Conservation (phyloP, 64 coral and sea anemone genomes). For the Montipora foliosa region DNA sequence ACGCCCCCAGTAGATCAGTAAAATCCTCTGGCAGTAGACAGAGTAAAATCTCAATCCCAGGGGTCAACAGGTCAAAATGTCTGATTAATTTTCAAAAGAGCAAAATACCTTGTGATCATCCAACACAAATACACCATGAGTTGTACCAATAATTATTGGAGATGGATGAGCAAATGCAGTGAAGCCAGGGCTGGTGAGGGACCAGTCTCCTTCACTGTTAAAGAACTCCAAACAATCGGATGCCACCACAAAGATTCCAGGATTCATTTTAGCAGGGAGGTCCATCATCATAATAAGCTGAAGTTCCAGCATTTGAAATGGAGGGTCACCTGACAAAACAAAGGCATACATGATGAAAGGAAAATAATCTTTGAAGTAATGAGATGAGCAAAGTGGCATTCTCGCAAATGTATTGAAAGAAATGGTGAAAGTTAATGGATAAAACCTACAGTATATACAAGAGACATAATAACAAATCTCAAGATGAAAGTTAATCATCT, state of each 20-base stretch:
- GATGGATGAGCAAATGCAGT: constrained; percentile 97
- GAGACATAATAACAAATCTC: too few species aligned
- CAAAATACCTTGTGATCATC: constrained; percentile 33
- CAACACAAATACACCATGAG: constrained; percentile 97
- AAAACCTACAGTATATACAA: too few species aligned
- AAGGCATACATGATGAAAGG: not conserved
- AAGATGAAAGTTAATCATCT: too few species aligned
- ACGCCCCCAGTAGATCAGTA: too few species aligned
- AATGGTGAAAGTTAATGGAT: too few species aligned
- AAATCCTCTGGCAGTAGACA: too few species aligned
- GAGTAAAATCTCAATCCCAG: too few species aligned
- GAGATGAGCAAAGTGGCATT: too few species aligned
- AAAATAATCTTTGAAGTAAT: not conserved
- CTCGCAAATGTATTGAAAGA: too few species aligned
- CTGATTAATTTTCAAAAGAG: too few species aligned
- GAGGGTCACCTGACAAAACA: constrained; percentile 75
- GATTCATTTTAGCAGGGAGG: constrained; percentile 82
- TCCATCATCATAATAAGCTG: constrained; percentile 89
- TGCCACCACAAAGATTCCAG: constrained; percentile 89
- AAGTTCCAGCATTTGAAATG: constrained; percentile 96
- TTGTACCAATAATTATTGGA: constrained; percentile 92
- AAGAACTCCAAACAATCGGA: constrained; percentile 90
- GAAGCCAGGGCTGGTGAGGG: constrained; percentile 91
- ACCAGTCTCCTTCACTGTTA: constrained; percentile 77
- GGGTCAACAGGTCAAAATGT: too few species aligned